Conservation (phyloP, 2,113 vertebrate species). For the Pygathrix nemaeus region DNA sequence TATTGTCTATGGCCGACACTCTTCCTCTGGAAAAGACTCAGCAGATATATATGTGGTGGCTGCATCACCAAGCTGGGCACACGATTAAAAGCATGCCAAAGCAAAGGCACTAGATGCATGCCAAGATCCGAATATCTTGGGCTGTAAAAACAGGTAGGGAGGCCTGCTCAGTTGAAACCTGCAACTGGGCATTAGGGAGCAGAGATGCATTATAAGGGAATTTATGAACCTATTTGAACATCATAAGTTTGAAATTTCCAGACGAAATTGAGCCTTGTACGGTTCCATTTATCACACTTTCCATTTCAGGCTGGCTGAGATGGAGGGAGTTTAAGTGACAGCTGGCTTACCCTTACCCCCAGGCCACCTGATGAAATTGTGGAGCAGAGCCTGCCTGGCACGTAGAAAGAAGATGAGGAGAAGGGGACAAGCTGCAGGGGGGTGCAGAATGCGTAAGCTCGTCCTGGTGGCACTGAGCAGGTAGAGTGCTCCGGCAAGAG, state of each 20-base stretch:
- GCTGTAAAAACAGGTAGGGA: slow-evolving; percentile 37
- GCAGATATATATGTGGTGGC: slow-evolving; percentile 46
- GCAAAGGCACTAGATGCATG: background rate
- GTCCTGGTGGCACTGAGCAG: background rate
- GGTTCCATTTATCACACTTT: slow-evolving; percentile 68
- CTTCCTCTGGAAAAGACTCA: slow-evolving; percentile 41
- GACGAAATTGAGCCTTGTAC: slow-evolving; percentile 64
- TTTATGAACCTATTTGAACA: slow-evolving; percentile 55
- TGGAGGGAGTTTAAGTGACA: slow-evolving; percentile 49
- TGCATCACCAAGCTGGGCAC: background rate
- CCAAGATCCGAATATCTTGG: background rate
- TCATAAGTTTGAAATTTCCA: slow-evolving; percentile 72
- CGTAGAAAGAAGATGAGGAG: slow-evolving; percentile 52
- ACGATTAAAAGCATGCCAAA: slow-evolving; percentile 53
- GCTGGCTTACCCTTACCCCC: slow-evolving; percentile 45
- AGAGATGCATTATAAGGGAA: slow-evolving; percentile 37
- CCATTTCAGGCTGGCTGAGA: slow-evolving; percentile 60
- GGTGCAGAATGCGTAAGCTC: background rate
- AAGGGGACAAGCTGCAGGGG: slow-evolving; percentile 27
- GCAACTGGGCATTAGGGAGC: slow-evolving; percentile 32
- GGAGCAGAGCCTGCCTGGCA: background rate
- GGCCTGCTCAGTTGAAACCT: slow-evolving; percentile 52
- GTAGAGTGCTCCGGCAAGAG: background rate
- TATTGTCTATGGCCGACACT: slow-evolving; percentile 19
- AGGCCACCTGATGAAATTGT: slow-evolving; percentile 64